phyloP scores from a whole-genome alignment of 2,888 invertebrate species.

The Drosophila multiciliata region DNA sequence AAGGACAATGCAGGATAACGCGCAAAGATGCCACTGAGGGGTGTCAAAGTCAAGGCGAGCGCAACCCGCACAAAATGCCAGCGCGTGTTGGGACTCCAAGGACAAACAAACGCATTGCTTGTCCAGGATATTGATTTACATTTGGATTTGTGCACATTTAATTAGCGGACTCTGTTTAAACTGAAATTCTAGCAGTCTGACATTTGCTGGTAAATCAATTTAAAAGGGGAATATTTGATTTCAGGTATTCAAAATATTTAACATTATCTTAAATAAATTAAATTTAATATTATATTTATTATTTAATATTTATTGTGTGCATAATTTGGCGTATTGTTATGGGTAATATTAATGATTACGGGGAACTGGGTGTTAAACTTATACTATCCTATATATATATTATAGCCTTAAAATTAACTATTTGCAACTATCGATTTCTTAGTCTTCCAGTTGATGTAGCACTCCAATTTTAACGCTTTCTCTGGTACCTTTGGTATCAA shows the following conservation, averaged over 20 bases:
- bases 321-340: neutral
- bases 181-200: conserved; percentile 39
- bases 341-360: too few relatives aligned
- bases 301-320: neutral
- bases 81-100: conserved; percentile 61
- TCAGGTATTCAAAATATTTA: neutral
- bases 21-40: conserved; percentile 49
- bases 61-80: conserved; percentile 56
- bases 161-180: conserved; percentile 65
- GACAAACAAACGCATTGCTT: conserved; percentile 52
- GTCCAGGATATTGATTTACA: conserved; percentile 73
- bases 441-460: too few relatives aligned
- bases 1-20: conserved; percentile 73
- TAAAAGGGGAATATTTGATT: neutral
- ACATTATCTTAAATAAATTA: neutral
- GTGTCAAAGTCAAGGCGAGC: conserved; percentile 78
- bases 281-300: too few relatives aligned
- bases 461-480: too few relatives aligned
- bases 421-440: too few relatives aligned
- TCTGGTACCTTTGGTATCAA: too few relatives aligned
- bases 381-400: too few relatives aligned
- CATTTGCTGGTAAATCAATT: neutral
- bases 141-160: conserved; percentile 61
- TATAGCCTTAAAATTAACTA: too few relatives aligned
- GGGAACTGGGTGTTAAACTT: too few relatives aligned